Conservation (phyloP, 2,888 invertebrate genomes). For the Oxystoma pomonae region DNA sequence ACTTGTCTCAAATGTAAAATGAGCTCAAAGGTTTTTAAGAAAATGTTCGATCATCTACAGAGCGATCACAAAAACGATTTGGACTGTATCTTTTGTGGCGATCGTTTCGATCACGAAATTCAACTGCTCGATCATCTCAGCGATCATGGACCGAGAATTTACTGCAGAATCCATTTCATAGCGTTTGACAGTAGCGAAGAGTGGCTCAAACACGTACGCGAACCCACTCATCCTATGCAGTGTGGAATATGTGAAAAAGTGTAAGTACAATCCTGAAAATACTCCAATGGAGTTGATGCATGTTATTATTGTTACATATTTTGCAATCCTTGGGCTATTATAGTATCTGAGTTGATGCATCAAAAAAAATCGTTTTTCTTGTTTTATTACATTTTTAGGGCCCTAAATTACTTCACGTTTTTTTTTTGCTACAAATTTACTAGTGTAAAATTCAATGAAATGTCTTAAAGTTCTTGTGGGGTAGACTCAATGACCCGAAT, state of each 20-base stretch:
- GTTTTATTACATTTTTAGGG: too few relatives aligned
- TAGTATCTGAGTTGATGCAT: too few relatives aligned
- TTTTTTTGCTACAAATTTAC: too few relatives aligned
- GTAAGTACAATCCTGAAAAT: too few relatives aligned
- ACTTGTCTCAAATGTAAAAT: background rate
- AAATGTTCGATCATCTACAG: background rate
- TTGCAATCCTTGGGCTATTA: too few relatives aligned
- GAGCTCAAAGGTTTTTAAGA: background rate
- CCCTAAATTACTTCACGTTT: too few relatives aligned
- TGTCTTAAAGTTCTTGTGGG: too few relatives aligned
- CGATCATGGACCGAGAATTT: background rate
- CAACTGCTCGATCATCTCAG: background rate
- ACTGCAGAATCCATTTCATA: background rate
- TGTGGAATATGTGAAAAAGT: background rate
- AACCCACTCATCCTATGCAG: background rate
- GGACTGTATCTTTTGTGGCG: background rate
- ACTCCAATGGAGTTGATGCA: too few relatives aligned
- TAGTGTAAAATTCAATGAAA: too few relatives aligned
- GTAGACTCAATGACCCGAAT: too few relatives aligned
- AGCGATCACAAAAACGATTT: background rate
- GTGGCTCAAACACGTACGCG: background rate
- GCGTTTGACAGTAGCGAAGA: background rate
- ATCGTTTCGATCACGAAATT: background rate
- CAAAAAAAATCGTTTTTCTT: too few relatives aligned
- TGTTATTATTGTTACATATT: too few relatives aligned